Conservation (phyloP, 2,113 vertebrate species). For the Coturnix japonica region DNA sequence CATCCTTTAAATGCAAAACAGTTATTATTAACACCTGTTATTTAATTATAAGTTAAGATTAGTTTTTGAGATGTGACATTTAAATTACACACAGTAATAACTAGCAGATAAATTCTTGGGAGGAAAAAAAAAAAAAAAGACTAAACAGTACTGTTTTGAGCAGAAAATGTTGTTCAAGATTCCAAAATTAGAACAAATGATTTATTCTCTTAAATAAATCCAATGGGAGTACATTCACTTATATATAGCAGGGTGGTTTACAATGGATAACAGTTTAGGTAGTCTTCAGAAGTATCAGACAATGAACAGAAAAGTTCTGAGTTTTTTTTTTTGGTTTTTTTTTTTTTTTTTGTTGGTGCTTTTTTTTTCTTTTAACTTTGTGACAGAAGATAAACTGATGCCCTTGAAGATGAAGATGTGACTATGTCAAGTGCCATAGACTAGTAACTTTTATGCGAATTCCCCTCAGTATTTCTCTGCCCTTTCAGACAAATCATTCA, state of each 20-base stretch:
- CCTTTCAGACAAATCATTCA: not conserved
- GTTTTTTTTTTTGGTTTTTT: not conserved
- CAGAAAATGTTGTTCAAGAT: not conserved
- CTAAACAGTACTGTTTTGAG: not conserved
- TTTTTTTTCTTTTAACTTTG: not conserved
- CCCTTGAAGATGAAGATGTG: not conserved
- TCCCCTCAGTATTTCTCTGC: not conserved
- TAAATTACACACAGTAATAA: conserved; percentile 25
- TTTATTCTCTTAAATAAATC: not conserved
- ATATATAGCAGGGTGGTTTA: not conserved
- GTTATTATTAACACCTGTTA: conserved; percentile 6
- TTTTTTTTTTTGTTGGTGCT: not conserved
- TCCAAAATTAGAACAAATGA: not conserved
- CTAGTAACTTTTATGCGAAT: not conserved
- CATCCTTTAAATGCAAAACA: not conserved
- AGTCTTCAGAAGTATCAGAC: not conserved
- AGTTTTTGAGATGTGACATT: not conserved
- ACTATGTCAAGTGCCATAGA: not conserved
- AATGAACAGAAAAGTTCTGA: not conserved
- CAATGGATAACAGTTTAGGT: not conserved
- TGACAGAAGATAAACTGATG: not conserved
- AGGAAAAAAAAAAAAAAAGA: not conserved
- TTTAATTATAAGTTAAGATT: conserved; percentile 11
- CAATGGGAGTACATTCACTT: not conserved
- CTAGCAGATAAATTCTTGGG: not conserved